These are phyloP conservation scores for Jaculus jaculus DNA, from an alignment of 2,113 vertebrate genomes.

Conservation along the genomic window DNA sequence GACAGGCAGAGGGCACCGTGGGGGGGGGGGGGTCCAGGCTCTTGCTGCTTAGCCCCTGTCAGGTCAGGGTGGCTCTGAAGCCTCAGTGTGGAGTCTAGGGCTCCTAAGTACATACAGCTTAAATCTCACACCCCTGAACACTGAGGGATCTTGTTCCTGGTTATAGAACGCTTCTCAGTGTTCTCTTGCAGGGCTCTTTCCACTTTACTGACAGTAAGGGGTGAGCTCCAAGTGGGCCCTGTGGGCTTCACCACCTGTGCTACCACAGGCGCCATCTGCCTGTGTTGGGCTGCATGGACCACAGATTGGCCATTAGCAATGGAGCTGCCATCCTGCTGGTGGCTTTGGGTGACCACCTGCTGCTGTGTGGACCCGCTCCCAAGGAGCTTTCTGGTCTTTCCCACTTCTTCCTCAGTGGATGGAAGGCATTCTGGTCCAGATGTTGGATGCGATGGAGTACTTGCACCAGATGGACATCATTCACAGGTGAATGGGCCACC, in stretches of 20 bases:
- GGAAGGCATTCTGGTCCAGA: constrained; percentile 83
- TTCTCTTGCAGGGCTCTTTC: not conserved
- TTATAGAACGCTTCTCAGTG: not conserved
- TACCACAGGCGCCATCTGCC: fast-evolving
- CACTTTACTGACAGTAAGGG: not conserved
- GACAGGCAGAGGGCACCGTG: fast-evolving
- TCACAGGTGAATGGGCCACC: constrained; percentile 83
- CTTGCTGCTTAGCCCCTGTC: not conserved
- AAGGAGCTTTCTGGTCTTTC: fast-evolving
- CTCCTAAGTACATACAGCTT: not conserved
- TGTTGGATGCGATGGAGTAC: constrained; percentile 85
- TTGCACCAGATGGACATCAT: constrained; percentile 82
- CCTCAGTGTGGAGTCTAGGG: not conserved
- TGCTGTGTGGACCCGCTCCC: not conserved
- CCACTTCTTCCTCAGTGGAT: constrained; percentile 79
- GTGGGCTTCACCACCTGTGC: not conserved
- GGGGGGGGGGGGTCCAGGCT: not conserved
- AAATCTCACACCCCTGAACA: not conserved
- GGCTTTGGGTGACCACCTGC: fast-evolving
- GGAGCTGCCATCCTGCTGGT: not conserved
- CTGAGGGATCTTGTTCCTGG: not conserved
- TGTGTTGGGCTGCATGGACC: not conserved
- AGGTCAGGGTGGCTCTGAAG: not conserved
- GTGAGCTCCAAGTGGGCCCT: not conserved
- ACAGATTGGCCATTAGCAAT: not conserved